Evolutionary conservation across 2,113 vertebrate species (phyloP).

Genomic region (Antidorcas marsupialis): DNA sequence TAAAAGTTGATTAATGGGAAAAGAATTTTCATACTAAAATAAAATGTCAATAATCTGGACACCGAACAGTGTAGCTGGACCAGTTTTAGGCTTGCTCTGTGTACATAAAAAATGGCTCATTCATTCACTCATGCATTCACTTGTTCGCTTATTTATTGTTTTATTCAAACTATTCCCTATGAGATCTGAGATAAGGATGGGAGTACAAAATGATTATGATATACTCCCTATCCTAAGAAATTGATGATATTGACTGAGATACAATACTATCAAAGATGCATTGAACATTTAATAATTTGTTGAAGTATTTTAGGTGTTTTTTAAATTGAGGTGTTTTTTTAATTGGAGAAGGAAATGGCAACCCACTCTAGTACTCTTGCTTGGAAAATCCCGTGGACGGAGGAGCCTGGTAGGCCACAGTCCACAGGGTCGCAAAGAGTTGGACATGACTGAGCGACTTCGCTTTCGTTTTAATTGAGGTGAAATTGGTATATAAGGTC

Average conservation of each 20-base stretch:
- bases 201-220: not conserved
- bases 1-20: not conserved
- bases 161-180: not conserved
- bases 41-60: not conserved
- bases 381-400: not conserved
- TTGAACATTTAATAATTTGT: not conserved
- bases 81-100: not conserved
- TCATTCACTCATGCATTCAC: not conserved
- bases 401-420: not conserved
- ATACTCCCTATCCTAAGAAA: not conserved
- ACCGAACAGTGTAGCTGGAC: not conserved
- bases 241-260: not conserved
- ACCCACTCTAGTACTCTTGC: not conserved
- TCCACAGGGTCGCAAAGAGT: not conserved
- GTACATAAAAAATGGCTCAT: not conserved
- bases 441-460: not conserved
- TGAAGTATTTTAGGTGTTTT: not conserved
- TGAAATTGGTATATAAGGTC: not conserved
- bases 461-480: not conserved
- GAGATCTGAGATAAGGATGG: not conserved
- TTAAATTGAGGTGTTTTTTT: not conserved
- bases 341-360: not conserved
- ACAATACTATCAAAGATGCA: not conserved
- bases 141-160: not conserved
- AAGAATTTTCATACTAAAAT: not conserved